These are phyloP conservation scores for Hestina assimilis DNA, from an alignment of 1,140 invertebrate species.

Conservation along the genomic window DNA sequence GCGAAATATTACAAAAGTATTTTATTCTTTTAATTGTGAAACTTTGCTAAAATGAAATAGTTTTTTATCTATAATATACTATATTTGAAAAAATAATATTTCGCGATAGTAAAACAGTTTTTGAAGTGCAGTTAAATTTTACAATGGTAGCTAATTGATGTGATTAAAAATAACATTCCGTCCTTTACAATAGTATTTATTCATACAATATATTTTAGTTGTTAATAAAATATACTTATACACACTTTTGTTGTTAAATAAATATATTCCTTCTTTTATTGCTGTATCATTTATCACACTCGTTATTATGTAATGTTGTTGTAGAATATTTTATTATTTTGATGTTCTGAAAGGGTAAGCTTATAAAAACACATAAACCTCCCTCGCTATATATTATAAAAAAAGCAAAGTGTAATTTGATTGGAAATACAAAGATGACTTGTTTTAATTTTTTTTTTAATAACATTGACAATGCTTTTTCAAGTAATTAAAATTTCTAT, in stretches of 20 bases:
- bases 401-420: too few relatives aligned
- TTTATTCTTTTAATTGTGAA: neutral
- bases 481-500: too few relatives aligned
- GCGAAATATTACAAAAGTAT: too few relatives aligned
- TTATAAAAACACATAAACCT: too few relatives aligned
- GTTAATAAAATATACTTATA: constrained; percentile 9
- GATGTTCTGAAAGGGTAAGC: too few relatives aligned
- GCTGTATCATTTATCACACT: neutral
- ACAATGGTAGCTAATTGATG: constrained; percentile 1
- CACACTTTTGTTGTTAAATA: constrained; percentile 9
- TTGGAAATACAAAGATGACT: too few relatives aligned
- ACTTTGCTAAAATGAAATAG: neutral
- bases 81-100: neutral
- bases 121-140: neutral
- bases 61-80: neutral
- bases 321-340: too few relatives aligned
- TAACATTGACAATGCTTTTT: too few relatives aligned
- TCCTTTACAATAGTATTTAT: neutral
- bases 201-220: constrained; percentile 1
- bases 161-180: constrained; percentile 9
- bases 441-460: too few relatives aligned
- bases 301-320: too few relatives aligned
- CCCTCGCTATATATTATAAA: too few relatives aligned
- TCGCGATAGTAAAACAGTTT: neutral
- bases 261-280: constrained; percentile 3